Evolutionary conservation across 2,797 vertebrate genomes (phyloP), one percentile per base, ranked within the genome.

Genomic region (Geotrypetes seraphini): DNA sequence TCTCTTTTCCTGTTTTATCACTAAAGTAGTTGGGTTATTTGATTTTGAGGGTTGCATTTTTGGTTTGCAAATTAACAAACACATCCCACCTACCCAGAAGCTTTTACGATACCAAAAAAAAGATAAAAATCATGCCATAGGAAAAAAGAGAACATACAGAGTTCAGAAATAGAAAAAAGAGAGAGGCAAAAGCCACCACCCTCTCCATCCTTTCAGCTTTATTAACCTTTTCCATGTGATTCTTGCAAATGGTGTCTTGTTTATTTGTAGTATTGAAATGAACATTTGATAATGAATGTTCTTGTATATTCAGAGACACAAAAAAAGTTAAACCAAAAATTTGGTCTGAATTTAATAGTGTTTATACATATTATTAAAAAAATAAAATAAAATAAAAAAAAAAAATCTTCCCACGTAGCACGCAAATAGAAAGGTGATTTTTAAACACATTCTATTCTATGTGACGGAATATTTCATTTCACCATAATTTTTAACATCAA

Each of bases 21-120:
- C n/a, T n/a, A n/a, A n/a, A n/a, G n/a, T n/a, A n/a, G n/a, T n/a
- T n/a, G n/a, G n/a, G n/a, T n/a, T n/a, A n/a, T n/a, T n/a, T n/a
- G n/a, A n/a, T n/a, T n/a, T n/a, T n/a, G n/a, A n/a, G n/a, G n/a
- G n/a, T n/a, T n/a, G n/a, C n/a, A n/a, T n/a, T n/a, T n/a, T n/a
- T n/a, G n/a, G n/a, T n/a, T n/a, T n/a, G n/a, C n/a, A n/a, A n/a
- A n/a, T n/a, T n/a, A n/a, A n/a, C n/a, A n/a, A n/a, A n/a, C n/a
- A n/a, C n/a, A n/a, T n/a, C n/a, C n/a, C n/a, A n/a, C 75, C 67
- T 71, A 65, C 75, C 72, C 75, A 81, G 73, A 76, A 83, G 72
- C 78, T 67, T 63, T 86, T 88, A 89, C 83, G 84, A 92, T 88
- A 91, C 88, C 85, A 92, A 92, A 92, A 66, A 75, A 66, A 50